Conservation (phyloP, 1,140 invertebrate species). For the Apocrypta bakeri region DNA sequence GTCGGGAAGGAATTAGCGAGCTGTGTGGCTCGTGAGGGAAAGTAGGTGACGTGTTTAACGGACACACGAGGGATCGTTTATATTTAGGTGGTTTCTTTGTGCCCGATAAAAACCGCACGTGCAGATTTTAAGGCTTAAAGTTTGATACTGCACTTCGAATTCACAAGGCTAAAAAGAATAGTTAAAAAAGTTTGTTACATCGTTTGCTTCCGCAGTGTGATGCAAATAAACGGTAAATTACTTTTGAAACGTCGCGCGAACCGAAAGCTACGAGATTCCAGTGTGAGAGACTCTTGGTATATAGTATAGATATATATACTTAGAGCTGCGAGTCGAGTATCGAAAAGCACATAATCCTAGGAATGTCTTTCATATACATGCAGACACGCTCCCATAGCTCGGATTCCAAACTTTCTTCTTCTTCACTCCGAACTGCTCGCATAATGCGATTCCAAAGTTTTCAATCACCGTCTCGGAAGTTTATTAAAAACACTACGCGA, state of each 20-base stretch:
- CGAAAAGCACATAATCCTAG: neutral
- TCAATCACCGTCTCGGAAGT: neutral
- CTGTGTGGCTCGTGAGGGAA: neutral
- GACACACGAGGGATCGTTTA: neutral
- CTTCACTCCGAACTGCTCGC: neutral
- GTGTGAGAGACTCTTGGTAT: too few relatives aligned
- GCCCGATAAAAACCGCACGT: too few relatives aligned
- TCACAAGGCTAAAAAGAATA: too few relatives aligned
- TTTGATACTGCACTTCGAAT: too few relatives aligned
- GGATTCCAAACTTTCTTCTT: neutral
- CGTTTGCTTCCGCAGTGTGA: too few relatives aligned
- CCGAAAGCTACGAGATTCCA: neutral
- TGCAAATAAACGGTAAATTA: too few relatives aligned
- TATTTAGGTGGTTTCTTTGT: neutral
- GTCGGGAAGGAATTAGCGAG: neutral
- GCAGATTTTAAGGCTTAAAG: neutral
- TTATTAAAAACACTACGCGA: neutral
- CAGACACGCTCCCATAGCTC: neutral
- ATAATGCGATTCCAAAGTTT: neutral
- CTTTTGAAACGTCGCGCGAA: too few relatives aligned
- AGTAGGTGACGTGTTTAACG: constrained; percentile 1
- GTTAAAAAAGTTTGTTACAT: too few relatives aligned
- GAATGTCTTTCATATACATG: constrained; percentile 7
- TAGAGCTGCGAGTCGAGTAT: neutral
- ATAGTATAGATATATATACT: neutral